Percentiles rank a stretch among this genome's conserved stretches.
Evolutionary conservation across 2,888 invertebrate species (phyloP).

Genomic region (Arrhopalites spinosus): DNA sequence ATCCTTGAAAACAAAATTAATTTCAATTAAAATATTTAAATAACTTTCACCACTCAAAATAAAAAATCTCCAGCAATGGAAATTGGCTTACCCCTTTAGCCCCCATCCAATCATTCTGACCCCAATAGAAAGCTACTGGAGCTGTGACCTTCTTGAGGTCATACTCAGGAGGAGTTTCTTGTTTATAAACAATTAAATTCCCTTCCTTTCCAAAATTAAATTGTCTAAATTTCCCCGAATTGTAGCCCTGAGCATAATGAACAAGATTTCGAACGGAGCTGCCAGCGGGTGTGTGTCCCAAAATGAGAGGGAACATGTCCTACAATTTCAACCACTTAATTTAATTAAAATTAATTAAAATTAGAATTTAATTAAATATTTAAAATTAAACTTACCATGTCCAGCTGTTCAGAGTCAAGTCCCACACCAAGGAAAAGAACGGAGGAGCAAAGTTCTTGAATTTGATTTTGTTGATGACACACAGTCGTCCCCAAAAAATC

Average conservation of each 20-base stretch:
- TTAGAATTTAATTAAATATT: too few relatives aligned
- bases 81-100: slow-evolving; percentile 37
- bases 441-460: slow-evolving; percentile 69
- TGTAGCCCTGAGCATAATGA: slow-evolving; percentile 60
- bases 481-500: slow-evolving; percentile 63
- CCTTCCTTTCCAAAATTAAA: slow-evolving; percentile 57
- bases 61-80: too few relatives aligned
- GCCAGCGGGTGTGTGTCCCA: slow-evolving; percentile 58
- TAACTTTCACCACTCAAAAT: neutral
- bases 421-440: slow-evolving; percentile 69
- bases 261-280: slow-evolving; percentile 59
- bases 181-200: slow-evolving; percentile 47
- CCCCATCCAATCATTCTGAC: slow-evolving; percentile 57
- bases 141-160: slow-evolving; percentile 47
- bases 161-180: slow-evolving; percentile 50
- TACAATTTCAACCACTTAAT: slow-evolving; percentile 53
- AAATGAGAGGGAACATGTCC: slow-evolving; percentile 64
- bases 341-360: neutral
- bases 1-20: slow-evolving; percentile 59
- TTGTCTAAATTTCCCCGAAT: slow-evolving; percentile 57
- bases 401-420: slow-evolving; percentile 61
- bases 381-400: slow-evolving; percentile 58
- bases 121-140: slow-evolving; percentile 57
- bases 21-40: too few relatives aligned
- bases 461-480: slow-evolving; percentile 66